Percentiles rank a stretch among this genome's conserved stretches.
These are phyloP conservation scores for Pterobdella sp. DNA, from an alignment of 2,888 invertebrate genomes.

Conservation along the genomic window DNA sequence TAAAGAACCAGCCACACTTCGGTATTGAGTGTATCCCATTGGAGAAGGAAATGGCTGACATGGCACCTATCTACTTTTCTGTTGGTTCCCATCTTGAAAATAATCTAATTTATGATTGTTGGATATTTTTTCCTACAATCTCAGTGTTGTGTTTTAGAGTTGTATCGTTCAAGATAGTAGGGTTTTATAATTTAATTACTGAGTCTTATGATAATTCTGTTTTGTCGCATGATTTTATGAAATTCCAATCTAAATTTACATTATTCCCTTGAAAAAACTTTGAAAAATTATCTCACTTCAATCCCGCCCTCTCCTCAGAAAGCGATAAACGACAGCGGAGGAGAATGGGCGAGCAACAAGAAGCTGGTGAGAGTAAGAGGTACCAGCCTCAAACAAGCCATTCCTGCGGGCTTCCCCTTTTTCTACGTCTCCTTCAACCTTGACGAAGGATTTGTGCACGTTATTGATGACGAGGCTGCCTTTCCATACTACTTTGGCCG, in stretches of 20 bases:
- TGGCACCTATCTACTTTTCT: constrained; percentile 91
- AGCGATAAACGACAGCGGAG: constrained; percentile 86
- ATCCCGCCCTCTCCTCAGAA: constrained; percentile 57
- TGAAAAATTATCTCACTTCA: not conserved
- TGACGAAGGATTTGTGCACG: constrained; percentile 82
- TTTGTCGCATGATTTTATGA: too few species aligned
- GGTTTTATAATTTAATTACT: too few species aligned
- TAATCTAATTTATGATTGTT: not conserved
- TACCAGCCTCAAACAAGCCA: constrained; percentile 63
- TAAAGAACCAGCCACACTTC: constrained; percentile 73
- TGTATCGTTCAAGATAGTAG: too few species aligned
- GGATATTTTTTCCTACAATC: not conserved
- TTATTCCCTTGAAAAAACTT: too few species aligned
- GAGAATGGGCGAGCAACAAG: constrained; percentile 89
- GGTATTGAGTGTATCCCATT: constrained; percentile 80
- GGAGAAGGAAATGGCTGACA: constrained; percentile 71
- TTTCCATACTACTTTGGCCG: constrained; percentile 85
- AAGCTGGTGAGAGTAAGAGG: constrained; percentile 71
- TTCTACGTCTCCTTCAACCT: constrained; percentile 88
- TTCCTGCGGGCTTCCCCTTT: constrained; percentile 89
- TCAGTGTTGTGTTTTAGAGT: too few species aligned
- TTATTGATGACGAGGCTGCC: constrained; percentile 80
- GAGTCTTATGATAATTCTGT: too few species aligned
- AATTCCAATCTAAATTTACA: too few species aligned
- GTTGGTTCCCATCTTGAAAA: constrained; percentile 44